These are phyloP conservation scores for Telenomus remus DNA, from an alignment of 1,140 invertebrate genomes.

Conservation along the genomic window DNA sequence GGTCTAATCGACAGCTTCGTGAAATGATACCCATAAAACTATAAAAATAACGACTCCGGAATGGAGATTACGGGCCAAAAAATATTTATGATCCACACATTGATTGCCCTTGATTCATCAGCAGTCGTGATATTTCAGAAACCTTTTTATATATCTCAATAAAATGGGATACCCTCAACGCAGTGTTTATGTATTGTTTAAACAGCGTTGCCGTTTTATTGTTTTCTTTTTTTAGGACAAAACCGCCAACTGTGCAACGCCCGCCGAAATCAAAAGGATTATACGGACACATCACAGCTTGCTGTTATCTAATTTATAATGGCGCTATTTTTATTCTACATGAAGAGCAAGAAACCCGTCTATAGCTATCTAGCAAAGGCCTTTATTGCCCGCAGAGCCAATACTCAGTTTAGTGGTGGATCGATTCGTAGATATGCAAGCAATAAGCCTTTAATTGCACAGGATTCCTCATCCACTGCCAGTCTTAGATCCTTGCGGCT, in stretches of 20 bases:
- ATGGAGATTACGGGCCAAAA: constrained; percentile 60
- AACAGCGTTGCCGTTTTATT: constrained; percentile 34
- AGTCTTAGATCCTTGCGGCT: constrained; percentile 67
- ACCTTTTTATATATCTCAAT: constrained; percentile 53
- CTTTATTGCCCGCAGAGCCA: constrained; percentile 69
- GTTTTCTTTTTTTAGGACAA: constrained; percentile 13
- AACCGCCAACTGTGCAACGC: constrained; percentile 5
- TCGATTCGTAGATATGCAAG: constrained; percentile 76
- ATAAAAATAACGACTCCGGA: constrained; percentile 72
- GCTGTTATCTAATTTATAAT: constrained; percentile 43
- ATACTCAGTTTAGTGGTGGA: constrained; percentile 74
- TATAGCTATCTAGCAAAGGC: constrained; percentile 68
- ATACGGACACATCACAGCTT: constrained; percentile 21
- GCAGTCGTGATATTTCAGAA: constrained; percentile 44
- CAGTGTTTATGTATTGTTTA: constrained; percentile 41
- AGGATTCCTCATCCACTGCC: constrained; percentile 73
- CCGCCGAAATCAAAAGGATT: constrained; percentile 18
- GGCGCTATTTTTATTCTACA: constrained; percentile 41
- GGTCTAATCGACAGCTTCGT: constrained; percentile 74
- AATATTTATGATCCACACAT: constrained; percentile 68
- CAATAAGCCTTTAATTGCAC: constrained; percentile 76
- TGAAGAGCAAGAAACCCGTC: constrained; percentile 47
- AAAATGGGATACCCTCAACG: constrained; percentile 33
- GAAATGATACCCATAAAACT: constrained; percentile 74
- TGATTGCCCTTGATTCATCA: constrained; percentile 63